Base-by-base conservation (phyloP, 1,140 invertebrate genomes). In the Leptopilina boulardi region DNA sequence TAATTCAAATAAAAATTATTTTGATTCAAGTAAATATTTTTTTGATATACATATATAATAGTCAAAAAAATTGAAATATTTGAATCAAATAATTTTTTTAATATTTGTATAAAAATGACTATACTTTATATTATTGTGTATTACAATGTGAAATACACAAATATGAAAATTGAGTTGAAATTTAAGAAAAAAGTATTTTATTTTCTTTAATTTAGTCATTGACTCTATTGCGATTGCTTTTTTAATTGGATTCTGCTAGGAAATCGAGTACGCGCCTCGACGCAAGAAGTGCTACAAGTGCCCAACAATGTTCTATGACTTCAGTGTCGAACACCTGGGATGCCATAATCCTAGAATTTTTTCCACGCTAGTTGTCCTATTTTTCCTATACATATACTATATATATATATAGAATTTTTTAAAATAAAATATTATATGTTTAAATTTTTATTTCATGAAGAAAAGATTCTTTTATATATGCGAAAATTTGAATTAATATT, bases 241-340 rank as follows among this genome's bases (percentile, higher is more conserved):
- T 66, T 13, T 30, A 66, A 66, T 66, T n/a, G 56, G 56, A 66
- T 66, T 66, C 56, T 13, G 15, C 21, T 26, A 21, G 56, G 56
- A 73, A 77, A 82, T 76, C 78, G 77, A 80, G 81, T 76, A 71
- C 78, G 76, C 21, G 47, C 56, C 74, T 19, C 76, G 72, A 71
- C 59, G 74, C 74, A 54, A 54, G 81, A 82, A 82, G 81, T 78
- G 71, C 77, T 80, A 82, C 76, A 82, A 82, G 81, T 82, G 81
- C 81, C n/a, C 41, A 77, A 30, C 56, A 66, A 76, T 71, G 71
- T 82, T 82, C 74, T 82, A 82, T 11, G 78, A 80, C 81, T 82
- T 82, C 80, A 66, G 56, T 26, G 21, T 66, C 56, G 23, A 66
- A 66, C 56, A 30, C 56, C 21, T 26, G 56, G 21, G 56, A 66